Evolutionary conservation across 2,797 vertebrate genomes (phyloP).

Genomic region (Silurus aristotelis): DNA sequence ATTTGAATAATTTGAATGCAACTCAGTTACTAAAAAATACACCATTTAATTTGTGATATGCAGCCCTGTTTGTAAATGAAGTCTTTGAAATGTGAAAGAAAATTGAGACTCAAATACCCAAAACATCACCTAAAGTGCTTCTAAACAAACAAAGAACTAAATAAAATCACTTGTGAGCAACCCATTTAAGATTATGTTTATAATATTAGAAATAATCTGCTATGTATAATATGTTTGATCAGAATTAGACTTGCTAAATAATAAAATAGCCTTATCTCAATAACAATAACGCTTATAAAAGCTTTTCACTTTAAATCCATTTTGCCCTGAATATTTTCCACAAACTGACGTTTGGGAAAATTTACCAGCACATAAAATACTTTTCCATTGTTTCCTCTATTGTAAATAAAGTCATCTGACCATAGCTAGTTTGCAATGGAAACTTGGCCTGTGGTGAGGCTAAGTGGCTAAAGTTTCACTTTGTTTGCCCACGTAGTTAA

Average conservation of each 20-base stretch:
- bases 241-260: background rate
- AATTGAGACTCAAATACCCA: background rate
- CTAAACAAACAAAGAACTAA: background rate
- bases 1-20: too few species aligned
- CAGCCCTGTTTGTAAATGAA: too few species aligned
- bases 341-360: background rate
- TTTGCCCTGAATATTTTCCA: background rate
- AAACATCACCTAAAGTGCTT: background rate
- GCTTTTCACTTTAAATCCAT: background rate
- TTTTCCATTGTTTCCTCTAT: background rate
- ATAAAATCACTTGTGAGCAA: background rate
- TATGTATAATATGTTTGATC: background rate
- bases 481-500: constrained; percentile 25
- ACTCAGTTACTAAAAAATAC: background rate
- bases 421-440: constrained; percentile 28
- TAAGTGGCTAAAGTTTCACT: background rate
- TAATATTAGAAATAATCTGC: too few species aligned
- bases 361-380: background rate
- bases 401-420: background rate
- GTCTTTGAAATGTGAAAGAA: background rate
- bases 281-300: background rate
- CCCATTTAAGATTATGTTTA: background rate
- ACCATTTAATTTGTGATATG: too few species aligned
- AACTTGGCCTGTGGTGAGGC: constrained; percentile 28
- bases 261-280: background rate